Evolutionary conservation across 2,888 invertebrate species (phyloP), one percentile per base, ranked within the genome.

Genomic region (Microctonus hyperodae): DNA sequence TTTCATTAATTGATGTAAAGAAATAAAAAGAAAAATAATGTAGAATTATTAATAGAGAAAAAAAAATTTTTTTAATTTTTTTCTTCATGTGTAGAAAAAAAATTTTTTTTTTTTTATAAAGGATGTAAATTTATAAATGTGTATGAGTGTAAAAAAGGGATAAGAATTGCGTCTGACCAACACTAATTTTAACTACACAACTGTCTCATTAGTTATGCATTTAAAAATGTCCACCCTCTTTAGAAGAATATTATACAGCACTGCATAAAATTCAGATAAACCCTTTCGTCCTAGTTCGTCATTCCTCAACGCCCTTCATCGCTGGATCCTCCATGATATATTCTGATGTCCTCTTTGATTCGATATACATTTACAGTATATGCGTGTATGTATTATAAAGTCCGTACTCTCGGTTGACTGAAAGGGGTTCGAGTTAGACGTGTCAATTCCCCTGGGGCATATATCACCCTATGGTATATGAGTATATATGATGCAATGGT

Each of bases 191-290:
- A 31, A 25, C 51, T 51, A 55, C 55, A 48, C 25, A 40, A 69
- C 37, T 6, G 68, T 69, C 75, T 78, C 77, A 76, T 81, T 80
- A 78, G 76, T 80, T 77, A 78, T 79, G 76, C 76, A 76, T 81
- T 80, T 78, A 75, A 80, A 79, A 77, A 70, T 51, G 37, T 51
- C 56, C 56, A 69, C 65, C 65, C 68, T 50, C 40, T 28, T 50
- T 44, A 50, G 22, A 64, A 50, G 44, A 56, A 44, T 50, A 23
- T 22, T 37, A 37, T n/a, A 37, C n/a, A 3, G n/a, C n/a, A n/a
- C 2, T 37, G 5, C n/a, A 37, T n/a, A 37, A 4, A 37, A 16
- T 16, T 23, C 37, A 25, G 33, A 55, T 44, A 70, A 78, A 77
- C 79, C 81, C 74, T 74, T 75, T 58, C 75, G 74, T 75, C 72